phyloP scores from a whole-genome alignment of 2,113 vertebrate species.

The Callaeas wilsoni region DNA sequence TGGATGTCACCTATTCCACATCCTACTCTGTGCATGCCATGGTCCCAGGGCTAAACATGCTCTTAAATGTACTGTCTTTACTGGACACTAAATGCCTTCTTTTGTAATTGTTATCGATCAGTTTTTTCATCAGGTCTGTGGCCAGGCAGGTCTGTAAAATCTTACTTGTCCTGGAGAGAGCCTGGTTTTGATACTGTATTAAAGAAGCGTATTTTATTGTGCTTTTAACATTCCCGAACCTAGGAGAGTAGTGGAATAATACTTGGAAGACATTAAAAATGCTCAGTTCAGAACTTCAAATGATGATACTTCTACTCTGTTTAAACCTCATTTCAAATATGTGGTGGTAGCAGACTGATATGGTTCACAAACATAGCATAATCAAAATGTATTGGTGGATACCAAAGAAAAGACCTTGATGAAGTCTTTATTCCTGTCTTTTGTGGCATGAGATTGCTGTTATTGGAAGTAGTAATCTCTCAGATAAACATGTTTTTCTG shows the following conservation, averaged over 20 bases:
- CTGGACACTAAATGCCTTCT: background rate
- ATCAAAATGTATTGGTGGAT: background rate
- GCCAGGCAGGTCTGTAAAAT: background rate
- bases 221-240: background rate
- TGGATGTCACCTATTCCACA: background rate
- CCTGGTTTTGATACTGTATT: background rate
- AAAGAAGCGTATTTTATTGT: background rate
- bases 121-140: background rate
- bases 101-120: constrained; percentile 19
- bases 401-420: background rate
- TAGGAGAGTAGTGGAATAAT: background rate
- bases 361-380: accelerated
- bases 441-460: background rate
- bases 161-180: background rate
- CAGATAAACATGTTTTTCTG: background rate
- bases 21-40: background rate
- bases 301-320: background rate
- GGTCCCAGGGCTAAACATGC: background rate
- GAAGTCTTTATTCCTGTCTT: background rate
- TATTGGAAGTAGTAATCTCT: background rate
- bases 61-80: background rate
- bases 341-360: background rate
- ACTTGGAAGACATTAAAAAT: background rate
- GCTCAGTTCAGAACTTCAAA: background rate
- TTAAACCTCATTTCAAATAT: background rate